Base-by-base conservation (phyloP, 2,113 vertebrate species). In the Pluvialis apricaria region DNA sequence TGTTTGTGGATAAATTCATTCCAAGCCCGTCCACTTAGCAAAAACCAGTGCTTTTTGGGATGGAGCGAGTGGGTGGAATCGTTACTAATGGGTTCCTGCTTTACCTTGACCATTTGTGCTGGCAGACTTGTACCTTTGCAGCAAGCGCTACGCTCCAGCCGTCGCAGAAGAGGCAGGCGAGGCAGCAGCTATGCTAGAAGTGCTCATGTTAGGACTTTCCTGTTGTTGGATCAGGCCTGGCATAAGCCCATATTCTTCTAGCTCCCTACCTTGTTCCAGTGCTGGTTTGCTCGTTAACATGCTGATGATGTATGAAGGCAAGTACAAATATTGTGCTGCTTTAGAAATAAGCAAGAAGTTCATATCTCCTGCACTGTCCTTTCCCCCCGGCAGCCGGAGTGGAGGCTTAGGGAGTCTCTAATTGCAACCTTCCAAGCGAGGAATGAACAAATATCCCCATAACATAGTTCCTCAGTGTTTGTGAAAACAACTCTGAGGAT, bases 81-180 rank as follows among this genome's bases (percentile, higher is more conserved):
- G 1, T 87, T 52, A 11, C 18, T 20, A 7, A n/a, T 19, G 16
- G 36, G 20, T 90, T 83, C 42, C 8, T 92, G 76, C 62, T 81
- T 83, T 86, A 45, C 29, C 58, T 80, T 66, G 71, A 44, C 18
- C 51, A 22, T 38, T 75, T 25, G 25, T 70, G 28, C 54, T 51
- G 31, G 60, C 49, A 82, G 75, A 42, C 34, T 57, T 1, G 1
- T 14, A 45, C 38, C 58, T 78, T 40, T 68, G 21, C 22, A 32
- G 38, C 52, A 64, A 45, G 49, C 2, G 5, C 44, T 13, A 1
- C 0, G 1, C 22, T 79, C 19, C 88, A 70, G 58, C 42, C 52
- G 44, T 15, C 3, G 5, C 40, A 32, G 36, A 52, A 92, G 49
- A 45, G 40, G 51, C 65, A 78, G 44, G n/a, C 5, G 2, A 29